Conservation (phyloP, 2,888 invertebrate species). For the Caenorhabditis wallacei region DNA sequence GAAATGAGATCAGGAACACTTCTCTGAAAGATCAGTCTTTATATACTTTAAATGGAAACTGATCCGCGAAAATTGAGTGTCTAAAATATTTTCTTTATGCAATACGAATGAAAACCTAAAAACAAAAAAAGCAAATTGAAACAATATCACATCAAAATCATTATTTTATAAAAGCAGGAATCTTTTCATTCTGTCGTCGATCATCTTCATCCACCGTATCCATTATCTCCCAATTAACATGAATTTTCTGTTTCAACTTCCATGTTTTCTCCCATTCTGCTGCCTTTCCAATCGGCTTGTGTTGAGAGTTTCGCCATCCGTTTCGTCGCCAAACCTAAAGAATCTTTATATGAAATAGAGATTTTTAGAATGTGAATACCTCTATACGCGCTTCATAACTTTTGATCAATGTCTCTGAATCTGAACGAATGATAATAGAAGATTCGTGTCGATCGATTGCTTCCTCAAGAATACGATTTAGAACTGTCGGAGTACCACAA, state of each 20-base stretch:
- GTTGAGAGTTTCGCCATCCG: conserved; percentile 67
- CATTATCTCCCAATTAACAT: conserved; percentile 56
- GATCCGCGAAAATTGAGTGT: too few species aligned
- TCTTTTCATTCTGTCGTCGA: conserved; percentile 18
- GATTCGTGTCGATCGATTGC: conserved; percentile 9
- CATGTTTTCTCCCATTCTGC: conserved; percentile 61
- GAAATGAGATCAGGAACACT: neutral
- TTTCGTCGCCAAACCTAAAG: conserved; percentile 62
- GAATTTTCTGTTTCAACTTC: conserved; percentile 52
- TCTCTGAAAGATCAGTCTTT: too few species aligned
- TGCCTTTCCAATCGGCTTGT: conserved; percentile 48
- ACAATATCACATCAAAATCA: neutral
- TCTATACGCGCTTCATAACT: conserved; percentile 61
- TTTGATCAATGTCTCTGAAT: conserved; percentile 62
- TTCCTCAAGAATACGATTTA: conserved; percentile 47
- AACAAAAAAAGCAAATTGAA: neutral
- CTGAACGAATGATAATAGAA: conserved; percentile 57
- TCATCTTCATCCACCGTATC: conserved; percentile 27
- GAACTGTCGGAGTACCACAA: conserved; percentile 35
- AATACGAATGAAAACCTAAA: neutral
- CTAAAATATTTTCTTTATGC: too few species aligned
- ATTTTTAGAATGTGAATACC: conserved; percentile 7
- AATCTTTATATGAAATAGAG: neutral
- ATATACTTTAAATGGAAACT: too few species aligned
- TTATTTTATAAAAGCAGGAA: conserved; percentile 16